Evolutionary conservation across 2,888 invertebrate genomes (phyloP).

Genomic region (Aromia moschata): DNA sequence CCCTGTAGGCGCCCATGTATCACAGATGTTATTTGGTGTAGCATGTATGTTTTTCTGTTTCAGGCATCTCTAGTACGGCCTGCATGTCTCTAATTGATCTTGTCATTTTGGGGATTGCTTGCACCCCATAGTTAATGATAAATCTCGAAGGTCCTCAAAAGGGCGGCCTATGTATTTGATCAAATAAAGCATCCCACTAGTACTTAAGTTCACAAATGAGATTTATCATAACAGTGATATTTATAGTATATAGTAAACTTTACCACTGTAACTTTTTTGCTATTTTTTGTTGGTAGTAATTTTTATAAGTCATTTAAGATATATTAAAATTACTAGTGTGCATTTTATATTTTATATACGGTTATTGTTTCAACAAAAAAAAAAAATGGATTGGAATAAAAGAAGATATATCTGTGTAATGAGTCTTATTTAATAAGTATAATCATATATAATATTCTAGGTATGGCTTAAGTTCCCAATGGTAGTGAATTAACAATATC

Average conservation of each 20-base stretch:
- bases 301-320: not conserved
- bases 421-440: not conserved
- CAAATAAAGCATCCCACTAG: not conserved
- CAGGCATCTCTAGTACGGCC: slow-evolving; percentile 63
- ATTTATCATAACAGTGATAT: not conserved
- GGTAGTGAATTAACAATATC: no score
- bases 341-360: not conserved
- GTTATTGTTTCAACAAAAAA: not conserved
- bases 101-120: slow-evolving; percentile 43
- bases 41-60: slow-evolving; percentile 59
- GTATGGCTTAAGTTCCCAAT: no score
- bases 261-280: not conserved
- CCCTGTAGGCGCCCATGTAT: no score
- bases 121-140: slow-evolving; percentile 38
- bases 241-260: not conserved
- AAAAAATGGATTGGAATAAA: not conserved
- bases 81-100: slow-evolving; percentile 69
- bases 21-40: slow-evolving; percentile 28
- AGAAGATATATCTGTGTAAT: not conserved
- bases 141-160: slow-evolving; percentile 25
- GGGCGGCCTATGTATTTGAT: slow-evolving; percentile 2
- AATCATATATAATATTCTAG: no score
- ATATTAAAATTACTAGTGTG: not conserved
- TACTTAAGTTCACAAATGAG: not conserved
- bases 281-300: slow-evolving; percentile 12